These are phyloP conservation scores for Anser brachyrhynchus DNA, from an alignment of 2,113 vertebrate species.

Conservation along the genomic window DNA sequence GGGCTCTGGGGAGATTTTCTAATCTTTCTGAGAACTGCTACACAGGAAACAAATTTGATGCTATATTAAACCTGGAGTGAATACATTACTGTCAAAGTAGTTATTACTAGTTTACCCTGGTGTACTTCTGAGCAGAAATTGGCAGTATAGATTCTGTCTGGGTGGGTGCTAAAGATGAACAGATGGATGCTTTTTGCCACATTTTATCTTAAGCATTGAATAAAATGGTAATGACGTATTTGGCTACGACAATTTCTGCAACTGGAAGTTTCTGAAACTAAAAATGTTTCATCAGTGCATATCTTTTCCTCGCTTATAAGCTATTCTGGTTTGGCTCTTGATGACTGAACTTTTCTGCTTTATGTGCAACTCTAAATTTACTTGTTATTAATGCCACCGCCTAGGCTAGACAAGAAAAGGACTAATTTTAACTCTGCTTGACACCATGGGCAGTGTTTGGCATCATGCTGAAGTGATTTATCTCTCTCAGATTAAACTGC, in stretches of 20 bases:
- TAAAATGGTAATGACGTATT: conserved; percentile 4
- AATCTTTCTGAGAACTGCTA: background rate
- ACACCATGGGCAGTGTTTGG: background rate
- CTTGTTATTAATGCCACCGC: background rate
- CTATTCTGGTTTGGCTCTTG: background rate
- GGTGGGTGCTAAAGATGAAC: conserved; percentile 53
- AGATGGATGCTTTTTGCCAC: conserved; percentile 45
- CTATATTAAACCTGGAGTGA: conserved; percentile 36
- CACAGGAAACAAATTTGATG: conserved; percentile 29
- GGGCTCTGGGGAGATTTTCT: background rate
- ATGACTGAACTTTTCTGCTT: conserved; percentile 25
- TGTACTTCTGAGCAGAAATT: conserved; percentile 28
- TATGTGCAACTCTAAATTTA: background rate
- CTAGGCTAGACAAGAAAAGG: background rate
- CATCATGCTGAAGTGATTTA: background rate
- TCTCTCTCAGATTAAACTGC: background rate
- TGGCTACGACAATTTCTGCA: background rate
- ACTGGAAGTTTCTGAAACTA: background rate
- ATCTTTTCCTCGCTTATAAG: background rate
- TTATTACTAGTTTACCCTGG: conserved; percentile 30
- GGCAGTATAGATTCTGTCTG: conserved; percentile 22
- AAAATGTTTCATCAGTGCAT: background rate
- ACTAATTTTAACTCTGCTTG: background rate
- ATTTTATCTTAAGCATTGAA: conserved; percentile 20
- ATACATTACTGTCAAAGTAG: conserved; percentile 40